Evolutionary conservation across 2,797 vertebrate species (phyloP).

Genomic region (Acanthurus leucopareius): DNA sequence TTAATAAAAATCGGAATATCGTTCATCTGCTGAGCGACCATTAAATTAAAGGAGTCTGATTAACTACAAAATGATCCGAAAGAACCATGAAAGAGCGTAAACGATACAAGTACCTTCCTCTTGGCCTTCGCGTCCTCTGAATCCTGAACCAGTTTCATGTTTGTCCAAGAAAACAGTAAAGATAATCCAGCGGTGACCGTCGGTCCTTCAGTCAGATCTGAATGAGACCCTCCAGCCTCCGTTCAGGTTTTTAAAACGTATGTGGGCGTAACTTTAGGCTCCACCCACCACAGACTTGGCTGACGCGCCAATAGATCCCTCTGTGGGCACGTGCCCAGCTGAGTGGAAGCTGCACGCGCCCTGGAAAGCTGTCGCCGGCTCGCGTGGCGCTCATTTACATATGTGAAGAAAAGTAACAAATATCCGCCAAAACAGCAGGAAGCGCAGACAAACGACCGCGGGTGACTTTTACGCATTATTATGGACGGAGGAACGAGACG

Average conservation of each 20-base stretch:
- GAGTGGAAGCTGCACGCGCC: slow-evolving; percentile 47
- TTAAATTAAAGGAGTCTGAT: too few species aligned
- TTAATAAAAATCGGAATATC: not conserved
- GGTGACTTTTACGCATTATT: slow-evolving; percentile 1
- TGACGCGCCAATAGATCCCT: not conserved
- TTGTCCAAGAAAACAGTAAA: slow-evolving; percentile 4
- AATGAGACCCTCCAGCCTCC: not conserved
- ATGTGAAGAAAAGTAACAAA: slow-evolving; percentile 17
- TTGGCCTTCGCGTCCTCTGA: slow-evolving; percentile 36
- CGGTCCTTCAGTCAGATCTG: not conserved
- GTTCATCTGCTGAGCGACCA: not conserved
- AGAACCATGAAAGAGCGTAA: too few species aligned
- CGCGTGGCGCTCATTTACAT: slow-evolving; percentile 51
- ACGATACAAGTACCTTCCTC: slow-evolving; percentile 42
- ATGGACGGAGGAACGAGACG: not conserved
- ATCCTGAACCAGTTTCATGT: slow-evolving; percentile 55
- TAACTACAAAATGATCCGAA: not conserved
- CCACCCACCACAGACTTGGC: slow-evolving; percentile 30
- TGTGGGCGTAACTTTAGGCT: slow-evolving; percentile 32
- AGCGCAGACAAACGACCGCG: slow-evolving; percentile 9
- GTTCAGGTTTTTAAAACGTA: slow-evolving; percentile 3
- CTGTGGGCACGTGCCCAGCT: slow-evolving; percentile 35
- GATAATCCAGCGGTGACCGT: not conserved
- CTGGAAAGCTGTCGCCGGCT: slow-evolving; percentile 31
- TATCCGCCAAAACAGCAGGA: slow-evolving; percentile 52